A percentile compares a stretch with the other conserved stretches of the same genome.
These are phyloP conservation scores for Plestiodon gilberti DNA, from an alignment of 2,113 vertebrate species.

Conservation along the genomic window DNA sequence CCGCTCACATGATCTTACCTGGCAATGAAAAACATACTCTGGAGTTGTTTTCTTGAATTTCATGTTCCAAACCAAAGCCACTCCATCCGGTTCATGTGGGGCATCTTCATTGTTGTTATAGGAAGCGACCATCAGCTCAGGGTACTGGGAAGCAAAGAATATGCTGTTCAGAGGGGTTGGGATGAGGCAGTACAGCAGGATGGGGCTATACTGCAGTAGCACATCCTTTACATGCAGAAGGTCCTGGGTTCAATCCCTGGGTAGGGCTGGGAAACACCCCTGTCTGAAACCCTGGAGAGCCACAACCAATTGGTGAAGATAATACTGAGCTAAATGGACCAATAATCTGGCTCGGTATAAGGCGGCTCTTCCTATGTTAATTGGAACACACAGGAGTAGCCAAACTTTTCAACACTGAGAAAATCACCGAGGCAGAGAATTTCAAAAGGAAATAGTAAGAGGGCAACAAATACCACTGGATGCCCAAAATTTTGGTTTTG, in stretches of 20 bases:
- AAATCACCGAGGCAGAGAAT: background rate
- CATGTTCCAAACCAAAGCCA: slow-evolving; percentile 97
- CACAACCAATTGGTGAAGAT: too few species aligned
- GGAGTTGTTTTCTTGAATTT: slow-evolving; percentile 98
- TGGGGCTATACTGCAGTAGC: too few species aligned
- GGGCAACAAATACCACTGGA: background rate
- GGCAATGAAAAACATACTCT: slow-evolving; percentile 97
- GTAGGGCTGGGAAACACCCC: too few species aligned
- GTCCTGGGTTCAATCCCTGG: too few species aligned
- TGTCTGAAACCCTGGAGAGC: too few species aligned
- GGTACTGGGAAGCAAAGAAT: slow-evolving; percentile 81
- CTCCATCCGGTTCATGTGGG: slow-evolving; percentile 95
- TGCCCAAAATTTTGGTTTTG: background rate
- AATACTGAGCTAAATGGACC: too few species aligned
- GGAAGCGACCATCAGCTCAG: slow-evolving; percentile 95
- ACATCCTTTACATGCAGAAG: too few species aligned
- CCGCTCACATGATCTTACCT: slow-evolving; percentile 77
- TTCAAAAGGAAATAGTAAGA: background rate
- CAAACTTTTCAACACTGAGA: background rate
- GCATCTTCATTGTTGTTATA: slow-evolving; percentile 98
- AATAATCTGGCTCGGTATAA: too few species aligned
- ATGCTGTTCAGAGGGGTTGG: background rate
- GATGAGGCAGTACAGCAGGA: too few species aligned
- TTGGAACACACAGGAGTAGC: background rate
- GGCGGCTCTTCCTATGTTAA: too few species aligned